Conservation (phyloP, 2,797 vertebrate genomes). For the Coluber constrictor region DNA sequence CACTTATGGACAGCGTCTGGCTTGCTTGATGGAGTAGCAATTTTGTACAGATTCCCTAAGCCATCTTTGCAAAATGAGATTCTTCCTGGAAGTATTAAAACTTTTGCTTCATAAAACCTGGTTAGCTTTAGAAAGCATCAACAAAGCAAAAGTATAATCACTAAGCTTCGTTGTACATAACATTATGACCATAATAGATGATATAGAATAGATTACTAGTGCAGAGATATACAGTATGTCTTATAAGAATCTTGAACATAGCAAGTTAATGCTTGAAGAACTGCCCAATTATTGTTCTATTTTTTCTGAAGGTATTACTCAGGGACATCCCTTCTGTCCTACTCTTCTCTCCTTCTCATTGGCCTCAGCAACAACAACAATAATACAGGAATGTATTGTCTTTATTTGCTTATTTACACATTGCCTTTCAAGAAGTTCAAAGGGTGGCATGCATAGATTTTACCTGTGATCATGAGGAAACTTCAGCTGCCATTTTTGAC, state of each 20-base stretch:
- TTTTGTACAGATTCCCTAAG: background rate
- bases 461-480: slow-evolving; percentile 94
- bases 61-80: background rate
- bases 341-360: background rate
- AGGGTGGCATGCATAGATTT: background rate
- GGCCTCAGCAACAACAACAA: background rate
- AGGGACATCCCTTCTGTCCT: background rate
- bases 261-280: background rate
- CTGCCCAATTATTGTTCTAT: background rate
- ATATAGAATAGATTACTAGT: background rate
- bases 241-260: background rate
- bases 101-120: background rate
- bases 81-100: background rate
- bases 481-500: slow-evolving; percentile 88
- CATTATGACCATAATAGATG: background rate
- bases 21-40: background rate
- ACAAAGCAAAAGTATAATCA: background rate
- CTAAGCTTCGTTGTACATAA: background rate
- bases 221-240: background rate
- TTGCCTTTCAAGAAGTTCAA: background rate
- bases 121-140: background rate
- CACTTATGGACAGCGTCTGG: background rate
- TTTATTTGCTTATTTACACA: background rate
- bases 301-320: background rate
- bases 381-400: background rate